A percentile compares a stretch with the other conserved stretches of the same genome.
Conservation (phyloP, 2,888 invertebrate genomes). For the Gari tellinella region DNA sequence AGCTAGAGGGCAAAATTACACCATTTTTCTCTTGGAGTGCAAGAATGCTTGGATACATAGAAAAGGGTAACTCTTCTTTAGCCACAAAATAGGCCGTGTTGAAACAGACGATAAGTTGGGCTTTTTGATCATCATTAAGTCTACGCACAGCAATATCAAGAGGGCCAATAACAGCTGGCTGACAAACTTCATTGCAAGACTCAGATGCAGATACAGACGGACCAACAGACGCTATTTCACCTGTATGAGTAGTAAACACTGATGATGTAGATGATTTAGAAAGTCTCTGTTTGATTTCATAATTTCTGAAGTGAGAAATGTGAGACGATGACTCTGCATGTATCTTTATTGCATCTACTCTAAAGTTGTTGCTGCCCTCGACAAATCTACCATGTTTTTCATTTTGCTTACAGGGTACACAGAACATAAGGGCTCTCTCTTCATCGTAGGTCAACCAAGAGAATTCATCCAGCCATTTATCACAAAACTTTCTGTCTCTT, state of each 20-base stretch:
- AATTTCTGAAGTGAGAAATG: not conserved
- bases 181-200: not conserved
- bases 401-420: slow-evolving; percentile 11
- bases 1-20: slow-evolving; percentile 27
- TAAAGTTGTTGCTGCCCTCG: slow-evolving; percentile 14
- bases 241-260: slow-evolving; percentile 7
- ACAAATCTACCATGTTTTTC: slow-evolving; percentile 18
- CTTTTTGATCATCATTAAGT: slow-evolving; percentile 19
- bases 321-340: not conserved
- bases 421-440: slow-evolving; percentile 3
- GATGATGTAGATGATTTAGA: not conserved
- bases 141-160: slow-evolving; percentile 15
- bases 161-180: slow-evolving; percentile 20
- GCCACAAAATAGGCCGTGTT: slow-evolving; percentile 39
- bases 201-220: not conserved
- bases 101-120: slow-evolving; percentile 16
- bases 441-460: slow-evolving; percentile 1
- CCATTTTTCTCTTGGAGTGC: slow-evolving; percentile 31
- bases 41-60: slow-evolving; percentile 27
- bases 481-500: slow-evolving; percentile 7
- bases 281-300: slow-evolving; percentile 3
- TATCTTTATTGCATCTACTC: slow-evolving; percentile 12
- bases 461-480: slow-evolving; percentile 17
- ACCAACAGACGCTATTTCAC: not conserved
- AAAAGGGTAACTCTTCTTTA: slow-evolving; percentile 40